Evolutionary conservation across 2,888 invertebrate genomes (phyloP).

Genomic region (Drosophila quinaria): DNA sequence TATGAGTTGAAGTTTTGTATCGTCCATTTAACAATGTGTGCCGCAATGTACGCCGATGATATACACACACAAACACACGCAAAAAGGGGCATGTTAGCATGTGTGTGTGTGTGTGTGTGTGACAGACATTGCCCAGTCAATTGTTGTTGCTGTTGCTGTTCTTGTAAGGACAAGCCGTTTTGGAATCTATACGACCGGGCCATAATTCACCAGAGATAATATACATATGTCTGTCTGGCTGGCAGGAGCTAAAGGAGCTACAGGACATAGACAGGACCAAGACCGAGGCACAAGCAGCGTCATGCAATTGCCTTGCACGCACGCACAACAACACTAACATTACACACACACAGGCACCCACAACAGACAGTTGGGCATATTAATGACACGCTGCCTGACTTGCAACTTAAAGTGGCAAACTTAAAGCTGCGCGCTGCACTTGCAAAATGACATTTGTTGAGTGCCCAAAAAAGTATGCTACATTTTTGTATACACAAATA

Average conservation of each 20-base stretch:
- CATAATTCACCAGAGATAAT: conserved; percentile 83
- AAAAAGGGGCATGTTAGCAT: conserved; percentile 35
- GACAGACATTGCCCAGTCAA: conserved; percentile 53
- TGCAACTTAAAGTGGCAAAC: conserved; percentile 37
- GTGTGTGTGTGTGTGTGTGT: conserved; percentile 22
- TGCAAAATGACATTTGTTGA: conserved; percentile 13
- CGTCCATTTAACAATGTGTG: conserved; percentile 81
- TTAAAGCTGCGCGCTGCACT: conserved; percentile 34
- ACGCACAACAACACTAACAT: conserved; percentile 30
- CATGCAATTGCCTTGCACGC: conserved; percentile 55
- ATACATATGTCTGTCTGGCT: conserved; percentile 69
- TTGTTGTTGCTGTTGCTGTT: conserved; percentile 44
- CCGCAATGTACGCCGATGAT: conserved; percentile 71
- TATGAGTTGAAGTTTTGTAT: conserved; percentile 73
- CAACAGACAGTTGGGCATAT: conserved; percentile 44
- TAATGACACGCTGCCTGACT: conserved; percentile 66
- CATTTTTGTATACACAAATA: conserved; percentile 2
- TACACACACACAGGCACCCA: conserved; percentile 29
- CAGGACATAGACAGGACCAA: conserved; percentile 9
- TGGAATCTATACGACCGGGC: conserved; percentile 75
- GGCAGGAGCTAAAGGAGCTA: conserved; percentile 28
- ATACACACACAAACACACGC: conserved; percentile 30
- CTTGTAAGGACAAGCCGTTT: conserved; percentile 75
- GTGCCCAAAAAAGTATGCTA: conserved; percentile 17
- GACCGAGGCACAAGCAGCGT: conserved; percentile 19